Evolutionary conservation across 1,140 invertebrate genomes (phyloP), one percentile per base, ranked within the genome.

Genomic region (Ridgeia piscesae): DNA sequence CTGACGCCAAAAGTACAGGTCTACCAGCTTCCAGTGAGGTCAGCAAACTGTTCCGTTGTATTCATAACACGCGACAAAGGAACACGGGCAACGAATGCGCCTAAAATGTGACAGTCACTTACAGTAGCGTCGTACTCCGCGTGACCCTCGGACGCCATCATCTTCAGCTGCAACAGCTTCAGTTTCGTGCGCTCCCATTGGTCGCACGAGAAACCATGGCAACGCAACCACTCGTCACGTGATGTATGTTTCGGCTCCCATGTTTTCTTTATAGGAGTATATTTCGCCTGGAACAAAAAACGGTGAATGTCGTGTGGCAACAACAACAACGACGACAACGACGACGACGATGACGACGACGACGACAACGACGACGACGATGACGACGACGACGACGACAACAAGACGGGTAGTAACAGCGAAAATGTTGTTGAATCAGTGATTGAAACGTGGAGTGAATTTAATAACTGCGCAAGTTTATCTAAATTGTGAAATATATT

Each of bases 221-320:
- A 92, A 11, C 35, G 6, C 33, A 92, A 17, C 92, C 92, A 92
- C 6, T 91, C 92, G 14, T 88, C 89, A 14, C 77, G 77, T 33
- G 88, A 90, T 33, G 27, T 89, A 33, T 92, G 33, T 58, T 8
- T 33, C 6, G 91, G 91, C 33, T 31, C n/a, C 91, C 91, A 92
- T 6, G 34, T 4, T 4, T 90, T 33, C 31, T 33, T 14, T 17
- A 4, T 90, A 14, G 34, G 4, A 0, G 33, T 27, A 27, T 14
- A 27, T 90, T 33, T 8, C 21, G 89, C 89, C 89, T 90, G 89
- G 0, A 90, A 90, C 58, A 77, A 77, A 21, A 21, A 21, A 21
- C 4, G 58, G 17, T 77, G 27, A 77, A 27, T 9, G 58, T 77
- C 58, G 17, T 21, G 58, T 14, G 17, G 58, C 58, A 77, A 21